Conservation (phyloP, 2,113 vertebrate species). For the Syngnathoides biaculeatus region DNA sequence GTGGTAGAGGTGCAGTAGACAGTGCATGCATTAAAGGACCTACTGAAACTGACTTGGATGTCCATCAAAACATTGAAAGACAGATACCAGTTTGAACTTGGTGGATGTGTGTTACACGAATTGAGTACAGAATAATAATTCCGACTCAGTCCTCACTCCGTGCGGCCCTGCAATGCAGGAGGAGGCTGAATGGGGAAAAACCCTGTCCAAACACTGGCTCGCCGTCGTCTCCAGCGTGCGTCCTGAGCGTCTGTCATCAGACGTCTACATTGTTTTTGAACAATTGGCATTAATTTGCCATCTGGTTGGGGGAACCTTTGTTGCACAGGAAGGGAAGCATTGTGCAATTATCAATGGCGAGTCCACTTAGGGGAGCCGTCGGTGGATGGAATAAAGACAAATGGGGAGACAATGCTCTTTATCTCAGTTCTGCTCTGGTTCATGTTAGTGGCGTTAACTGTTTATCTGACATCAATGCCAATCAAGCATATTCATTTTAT, state of each 20-base stretch:
- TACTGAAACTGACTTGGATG: background rate
- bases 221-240: constrained; percentile 34
- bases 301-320: constrained; percentile 69
- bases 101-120: background rate
- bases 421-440: constrained; percentile 50
- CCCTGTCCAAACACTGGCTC: constrained; percentile 54
- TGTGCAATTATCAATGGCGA: constrained; percentile 66
- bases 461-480: constrained; percentile 28
- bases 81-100: background rate
- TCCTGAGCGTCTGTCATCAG: constrained; percentile 64
- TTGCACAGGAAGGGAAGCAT: constrained; percentile 56
- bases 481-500: constrained; percentile 11
- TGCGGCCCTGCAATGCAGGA: constrained; percentile 32
- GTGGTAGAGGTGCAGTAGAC: too few relatives aligned
- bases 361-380: constrained; percentile 62
- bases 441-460: constrained; percentile 34
- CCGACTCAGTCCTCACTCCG: constrained; percentile 34
- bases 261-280: constrained; percentile 70
- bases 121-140: constrained; percentile 46
- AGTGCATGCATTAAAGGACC: background rate
- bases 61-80: background rate
- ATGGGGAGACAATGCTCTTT: constrained; percentile 56
- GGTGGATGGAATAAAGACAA: constrained; percentile 48
- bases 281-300: constrained; percentile 77
- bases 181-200: constrained; percentile 47